Conservation (phyloP, 2,113 vertebrate genomes). For the Oncorhynchus mykiss region DNA sequence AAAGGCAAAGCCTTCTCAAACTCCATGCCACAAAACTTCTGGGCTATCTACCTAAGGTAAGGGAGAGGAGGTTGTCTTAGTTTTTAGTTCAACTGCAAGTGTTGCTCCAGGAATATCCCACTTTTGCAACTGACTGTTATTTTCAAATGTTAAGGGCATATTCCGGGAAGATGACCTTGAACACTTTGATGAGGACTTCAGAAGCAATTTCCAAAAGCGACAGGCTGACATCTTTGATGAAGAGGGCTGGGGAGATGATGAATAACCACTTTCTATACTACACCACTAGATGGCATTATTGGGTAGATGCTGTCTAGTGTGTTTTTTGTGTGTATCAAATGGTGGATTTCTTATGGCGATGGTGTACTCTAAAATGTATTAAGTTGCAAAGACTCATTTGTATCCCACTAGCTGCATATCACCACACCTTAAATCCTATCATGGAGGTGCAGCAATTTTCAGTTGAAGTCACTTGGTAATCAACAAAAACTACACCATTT, state of each 20-base stretch:
- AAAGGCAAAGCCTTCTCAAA: conserved; percentile 86
- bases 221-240: conserved; percentile 54
- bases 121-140: not conserved
- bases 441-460: not conserved
- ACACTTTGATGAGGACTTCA: conserved; percentile 88
- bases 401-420: not conserved
- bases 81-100: not conserved
- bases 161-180: conserved; percentile 83
- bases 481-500: not conserved
- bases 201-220: conserved; percentile 73
- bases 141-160: conserved; percentile 77
- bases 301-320: not conserved
- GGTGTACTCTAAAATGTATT: not conserved
- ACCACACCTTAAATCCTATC: not conserved
- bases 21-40: conserved; percentile 84
- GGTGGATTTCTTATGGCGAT: not conserved
- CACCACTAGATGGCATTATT: conserved; percentile 66
- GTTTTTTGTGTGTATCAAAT: not conserved
- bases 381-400: not conserved
- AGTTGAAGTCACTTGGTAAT: not conserved
- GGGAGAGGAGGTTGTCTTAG: conserved; percentile 21
- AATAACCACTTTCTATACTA: conserved; percentile 33
- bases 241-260: conserved; percentile 60
- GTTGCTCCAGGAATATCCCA: not conserved
- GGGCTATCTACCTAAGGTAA: conserved; percentile 90